Base-by-base conservation (phyloP, 2,888 invertebrate genomes). In the Opisthograptis luteolata region DNA sequence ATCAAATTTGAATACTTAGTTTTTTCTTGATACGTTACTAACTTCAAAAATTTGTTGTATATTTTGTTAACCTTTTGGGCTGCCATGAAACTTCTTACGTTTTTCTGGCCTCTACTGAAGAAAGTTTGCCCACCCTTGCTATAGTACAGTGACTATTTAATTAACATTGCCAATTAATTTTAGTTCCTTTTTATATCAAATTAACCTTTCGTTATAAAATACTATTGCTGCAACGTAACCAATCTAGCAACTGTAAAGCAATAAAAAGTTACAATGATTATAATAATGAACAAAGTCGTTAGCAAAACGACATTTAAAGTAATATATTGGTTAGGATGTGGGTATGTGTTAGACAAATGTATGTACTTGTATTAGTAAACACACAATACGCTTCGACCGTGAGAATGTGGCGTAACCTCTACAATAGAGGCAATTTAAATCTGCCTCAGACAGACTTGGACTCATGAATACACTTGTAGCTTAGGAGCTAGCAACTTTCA, bases 381-480 rank as follows among this genome's bases (percentile, higher is more conserved):
- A 51, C 27, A 48, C 28, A 79, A 76, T 76, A 67, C 51, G 14
- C 68, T 42, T 58, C 44, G 63, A 52, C 86, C 87, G 85, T 87
- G 87, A 85, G 87, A 88, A 74, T 62, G 66, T 85, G 81, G 78
- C 76, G 77, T 80, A 86, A 87, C 71, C 62, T 58, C 63, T 63
- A 81, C 84, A 82, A 84, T 84, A 69, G 76, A 66, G 77, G 76
- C 75, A 79, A 82, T 84, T 82, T 75, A 73, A 82, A 73, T 74
- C 65, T 74, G 68, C 76, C 69, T 75, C 64, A 79, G 73, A 77
- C 82, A 82, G 72, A 77, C 73, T 81, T 58, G 72, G 73, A 74
- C 79, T 76, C n/a, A n/a, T n/a, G n/a, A n/a, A n/a, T 70, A 68
- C 66, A 68, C 66, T 70, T 19, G 9, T 25, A 34, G n/a, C 7